Evolutionary conservation across 2,113 vertebrate species (phyloP), one percentile per base, ranked within the genome.

Genomic region (Theristicus caerulescens): DNA sequence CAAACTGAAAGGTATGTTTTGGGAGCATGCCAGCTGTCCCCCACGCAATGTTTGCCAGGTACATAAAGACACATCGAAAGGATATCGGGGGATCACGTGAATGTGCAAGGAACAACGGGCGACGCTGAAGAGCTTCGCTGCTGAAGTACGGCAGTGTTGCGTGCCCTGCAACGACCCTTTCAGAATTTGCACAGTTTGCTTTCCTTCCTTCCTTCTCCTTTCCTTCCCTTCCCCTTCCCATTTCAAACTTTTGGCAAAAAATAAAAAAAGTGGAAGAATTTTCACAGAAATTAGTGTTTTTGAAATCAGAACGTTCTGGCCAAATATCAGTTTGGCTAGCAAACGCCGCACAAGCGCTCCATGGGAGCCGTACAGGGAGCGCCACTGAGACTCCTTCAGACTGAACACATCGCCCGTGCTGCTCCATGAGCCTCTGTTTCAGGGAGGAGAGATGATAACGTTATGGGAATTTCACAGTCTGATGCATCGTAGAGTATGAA

Each of bases 401-500:
- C 34, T 14, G 61, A 59, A 6, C 47, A 73, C 64, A 34, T 51
- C 0, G 0, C 62, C 85, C 32, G 6, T 67, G 72, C 76, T 88
- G 8, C 57, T 88, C 32, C 64, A 67, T 0, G 0, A 88, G 67
- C 40, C 27, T 29, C 29, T 59, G 19, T n/a, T 78, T 78, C 62
- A 32, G 36, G 77, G 70, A 92, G 80, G 67, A 78, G 80, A 57
- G 36, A 91, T 38, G 79, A 29, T 55, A n/a, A n/a, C 24, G 42
- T 81, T 81, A 27, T 26, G 80, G 81, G 82, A 94, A 89, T 94
- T 91, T 87, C 88, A 94, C 58, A 81, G 72, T 46, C 76, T 92
- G 77, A 52, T 80, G 93, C 86, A 84, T 76, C 36, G 44, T 0
- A 26, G 69, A 81, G 73, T 78, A 76, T 57, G 65, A 96, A 94